Evolutionary conservation across 1,140 invertebrate species (phyloP), one percentile per base, ranked within the genome.

Genomic region (Drosophila biarmipes): DNA sequence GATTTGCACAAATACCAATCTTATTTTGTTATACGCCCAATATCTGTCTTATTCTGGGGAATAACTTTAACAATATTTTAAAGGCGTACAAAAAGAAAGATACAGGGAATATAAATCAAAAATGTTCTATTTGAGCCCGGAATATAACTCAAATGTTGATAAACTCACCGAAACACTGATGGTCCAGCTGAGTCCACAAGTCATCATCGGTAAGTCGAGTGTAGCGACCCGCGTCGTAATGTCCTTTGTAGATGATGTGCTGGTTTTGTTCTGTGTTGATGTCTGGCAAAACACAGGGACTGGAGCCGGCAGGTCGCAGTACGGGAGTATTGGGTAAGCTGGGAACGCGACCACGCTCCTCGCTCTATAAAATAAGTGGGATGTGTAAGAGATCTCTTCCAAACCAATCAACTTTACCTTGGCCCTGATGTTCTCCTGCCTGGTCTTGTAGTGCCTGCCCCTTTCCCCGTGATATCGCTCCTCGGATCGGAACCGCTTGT

Each of bases 401-500:
- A 29, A 7, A n/a, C n/a, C n/a, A n/a, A n/a, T n/a, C n/a, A n/a
- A n/a, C n/a, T n/a, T n/a, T 2, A 95, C 95, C 93, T 96, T 96
- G 1, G 96, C 96, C 62, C 96, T 92, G 42, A 95, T 94, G 46
- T 92, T 92, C 73, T 96, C 95, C 40, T 95, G 94, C 67, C 95
- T 93, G 49, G 95, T 93, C 37, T 95, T 93, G 84, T 95, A 94
- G 69, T 95, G 94, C 87, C 95, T 94, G 53, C 94, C 93, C 78
- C 95, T 94, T 61, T 94, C 93, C 0, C 92, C 92, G 51, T 93
- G 92, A 19, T 94, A 93, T 11, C 95, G 94, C 73, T 97, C 96
- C 90, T 97, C 96, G n/a, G 96, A 97, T 12, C 96, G 93, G 84
- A 96, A 96, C 64, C 96, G 93, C 81, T 96, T 96, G 63, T 97